A percentile compares a stretch with the other conserved stretches of the same genome.
These are phyloP conservation scores for Rosalia funebris DNA, from an alignment of 2,888 invertebrate species.

Conservation along the genomic window DNA sequence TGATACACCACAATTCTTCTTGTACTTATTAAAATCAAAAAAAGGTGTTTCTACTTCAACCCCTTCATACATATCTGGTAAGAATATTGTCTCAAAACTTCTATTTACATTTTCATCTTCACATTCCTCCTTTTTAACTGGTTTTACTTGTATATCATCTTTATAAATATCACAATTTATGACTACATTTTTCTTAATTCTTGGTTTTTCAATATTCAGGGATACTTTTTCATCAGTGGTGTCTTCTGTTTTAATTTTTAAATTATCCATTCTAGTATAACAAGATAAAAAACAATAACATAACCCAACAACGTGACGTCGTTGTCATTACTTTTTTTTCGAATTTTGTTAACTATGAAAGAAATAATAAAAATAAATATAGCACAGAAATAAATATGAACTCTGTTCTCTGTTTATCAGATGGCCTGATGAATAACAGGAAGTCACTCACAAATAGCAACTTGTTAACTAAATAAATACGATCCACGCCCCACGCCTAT, in stretches of 20 bases:
- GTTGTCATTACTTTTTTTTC: no score
- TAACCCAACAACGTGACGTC: not conserved
- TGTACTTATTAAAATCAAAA: conserved; percentile 12
- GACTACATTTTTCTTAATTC: not conserved
- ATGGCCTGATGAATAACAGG: no score
- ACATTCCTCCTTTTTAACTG: not conserved
- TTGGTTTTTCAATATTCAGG: conserved; percentile 2
- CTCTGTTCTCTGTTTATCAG: no score
- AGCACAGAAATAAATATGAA: no score
- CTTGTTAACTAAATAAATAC: no score
- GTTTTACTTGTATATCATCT: not conserved
- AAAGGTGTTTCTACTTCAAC: conserved; percentile 18
- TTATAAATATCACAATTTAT: no score
- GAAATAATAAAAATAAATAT: no score
- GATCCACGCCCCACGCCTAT: no score
- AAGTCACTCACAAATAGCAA: no score
- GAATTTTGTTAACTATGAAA: no score
- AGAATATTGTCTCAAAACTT: conserved; percentile 15
- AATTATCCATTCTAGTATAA: conserved; percentile 5
- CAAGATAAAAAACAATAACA: no score
- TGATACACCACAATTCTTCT: not conserved
- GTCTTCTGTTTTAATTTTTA: not conserved
- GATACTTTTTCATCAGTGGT: not conserved
- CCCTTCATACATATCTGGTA: conserved; percentile 12
- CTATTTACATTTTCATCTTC: not conserved